These are phyloP conservation scores for Lasioglossum albipes DNA, from an alignment of 1,140 invertebrate genomes.

Conservation along the genomic window DNA sequence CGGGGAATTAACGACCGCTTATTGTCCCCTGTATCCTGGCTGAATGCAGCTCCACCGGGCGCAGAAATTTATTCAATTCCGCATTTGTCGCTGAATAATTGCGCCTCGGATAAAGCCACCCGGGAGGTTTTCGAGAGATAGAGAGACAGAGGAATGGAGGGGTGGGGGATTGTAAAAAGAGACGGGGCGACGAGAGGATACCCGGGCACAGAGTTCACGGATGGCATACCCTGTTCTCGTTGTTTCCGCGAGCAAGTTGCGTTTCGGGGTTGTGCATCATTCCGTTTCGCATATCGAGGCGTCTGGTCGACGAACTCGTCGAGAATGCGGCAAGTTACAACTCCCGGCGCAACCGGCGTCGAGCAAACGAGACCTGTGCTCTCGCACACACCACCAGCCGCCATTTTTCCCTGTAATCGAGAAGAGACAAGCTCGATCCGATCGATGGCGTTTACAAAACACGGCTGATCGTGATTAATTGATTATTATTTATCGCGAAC, in stretches of 20 bases:
- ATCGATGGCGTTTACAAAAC: not conserved
- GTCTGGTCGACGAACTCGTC: slow-evolving; percentile 46
- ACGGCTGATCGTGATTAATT: not conserved
- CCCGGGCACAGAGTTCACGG: not conserved
- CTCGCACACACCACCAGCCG: not conserved
- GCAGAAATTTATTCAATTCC: slow-evolving; percentile 37
- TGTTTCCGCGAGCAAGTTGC: not conserved
- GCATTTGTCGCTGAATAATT: slow-evolving; percentile 16
- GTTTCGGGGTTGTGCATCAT: slow-evolving; percentile 29
- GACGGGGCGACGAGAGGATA: not conserved
- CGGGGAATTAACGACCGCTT: slow-evolving; percentile 34
- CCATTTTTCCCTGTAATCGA: not conserved
- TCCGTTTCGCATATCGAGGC: slow-evolving; percentile 30
- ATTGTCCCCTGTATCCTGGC: slow-evolving; percentile 16
- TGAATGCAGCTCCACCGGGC: not conserved
- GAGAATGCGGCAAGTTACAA: slow-evolving; percentile 46
- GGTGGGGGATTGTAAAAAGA: not conserved
- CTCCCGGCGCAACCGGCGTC: not conserved
- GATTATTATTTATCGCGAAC: not conserved
- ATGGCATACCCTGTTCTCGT: not conserved
- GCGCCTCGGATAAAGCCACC: slow-evolving; percentile 4
- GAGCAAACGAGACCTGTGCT: not conserved
- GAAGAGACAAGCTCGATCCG: slow-evolving; percentile 1
- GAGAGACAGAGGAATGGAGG: not conserved
- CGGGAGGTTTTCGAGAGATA: not conserved